phyloP scores from a whole-genome alignment of 2,113 vertebrate species.

The Eolophus roseicapilla region DNA sequence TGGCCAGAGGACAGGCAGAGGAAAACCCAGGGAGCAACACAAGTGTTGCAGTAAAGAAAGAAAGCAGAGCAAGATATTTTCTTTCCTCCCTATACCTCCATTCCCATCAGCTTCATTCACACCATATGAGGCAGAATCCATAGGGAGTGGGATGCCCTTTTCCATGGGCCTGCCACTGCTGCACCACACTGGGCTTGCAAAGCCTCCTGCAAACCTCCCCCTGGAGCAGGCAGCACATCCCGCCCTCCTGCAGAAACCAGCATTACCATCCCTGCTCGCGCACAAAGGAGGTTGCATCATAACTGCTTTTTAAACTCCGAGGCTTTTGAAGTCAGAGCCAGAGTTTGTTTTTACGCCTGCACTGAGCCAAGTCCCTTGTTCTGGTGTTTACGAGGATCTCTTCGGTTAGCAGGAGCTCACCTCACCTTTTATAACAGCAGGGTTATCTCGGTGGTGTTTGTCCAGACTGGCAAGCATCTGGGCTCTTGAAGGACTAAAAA shows the following conservation, averaged over 20 bases:
- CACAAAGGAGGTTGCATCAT: slow-evolving; percentile 46
- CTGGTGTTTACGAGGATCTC: slow-evolving; percentile 19
- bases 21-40: background rate
- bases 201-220: background rate
- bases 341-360: slow-evolving; percentile 41
- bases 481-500: background rate
- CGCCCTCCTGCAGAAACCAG: background rate
- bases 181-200: background rate
- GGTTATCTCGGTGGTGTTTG: background rate
- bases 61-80: background rate
- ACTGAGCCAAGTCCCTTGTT: slow-evolving; percentile 29
- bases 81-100: background rate
- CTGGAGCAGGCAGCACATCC: background rate
- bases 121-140: background rate
- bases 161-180: background rate
- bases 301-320: slow-evolving; percentile 14
- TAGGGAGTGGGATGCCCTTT: background rate
- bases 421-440: background rate
- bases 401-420: background rate
- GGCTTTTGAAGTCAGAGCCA: slow-evolving; percentile 58
- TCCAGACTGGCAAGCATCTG: background rate
- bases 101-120: background rate
- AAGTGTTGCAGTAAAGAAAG: background rate
- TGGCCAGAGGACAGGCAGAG: background rate
- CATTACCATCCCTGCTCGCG: background rate